Evolutionary conservation across 2,888 invertebrate genomes (phyloP).

Genomic region (Pachydiplax longipennis): DNA sequence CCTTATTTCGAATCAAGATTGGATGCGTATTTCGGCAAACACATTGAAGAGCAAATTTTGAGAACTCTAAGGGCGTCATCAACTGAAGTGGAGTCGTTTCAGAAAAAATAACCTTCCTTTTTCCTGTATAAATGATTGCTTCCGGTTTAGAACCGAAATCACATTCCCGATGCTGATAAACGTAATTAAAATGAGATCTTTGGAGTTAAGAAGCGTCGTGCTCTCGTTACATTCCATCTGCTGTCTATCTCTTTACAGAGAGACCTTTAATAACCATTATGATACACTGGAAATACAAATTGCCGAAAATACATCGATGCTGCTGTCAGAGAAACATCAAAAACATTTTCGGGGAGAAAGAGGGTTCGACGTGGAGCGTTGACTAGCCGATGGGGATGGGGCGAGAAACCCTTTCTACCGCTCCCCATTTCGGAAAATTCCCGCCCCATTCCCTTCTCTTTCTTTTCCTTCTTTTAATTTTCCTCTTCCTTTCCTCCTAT

Average conservation of each 20-base stretch:
- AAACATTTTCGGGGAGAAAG: not conserved
- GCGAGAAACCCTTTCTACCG: not conserved
- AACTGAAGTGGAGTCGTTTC: no score
- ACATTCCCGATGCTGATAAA: no score
- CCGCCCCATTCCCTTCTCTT: not conserved
- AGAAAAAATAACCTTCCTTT: no score
- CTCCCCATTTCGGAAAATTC: not conserved
- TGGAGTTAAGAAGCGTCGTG: not conserved
- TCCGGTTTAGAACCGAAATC: no score
- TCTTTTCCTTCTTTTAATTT: not conserved
- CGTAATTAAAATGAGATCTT: no score
- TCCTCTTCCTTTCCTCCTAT: not conserved
- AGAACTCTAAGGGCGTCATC: no score
- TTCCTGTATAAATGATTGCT: no score
- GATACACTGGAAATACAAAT: not conserved
- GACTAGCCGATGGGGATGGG: not conserved
- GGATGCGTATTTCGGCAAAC: no score
- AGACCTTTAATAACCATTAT: not conserved
- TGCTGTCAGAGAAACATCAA: not conserved
- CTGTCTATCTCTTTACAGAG: not conserved
- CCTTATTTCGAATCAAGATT: no score
- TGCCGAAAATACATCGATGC: not conserved
- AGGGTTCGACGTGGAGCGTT: not conserved
- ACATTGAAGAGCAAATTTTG: no score
- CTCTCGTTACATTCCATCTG: not conserved